These are phyloP conservation scores for Nematolebias whitei DNA, from an alignment of 2,113 vertebrate genomes.

Conservation along the genomic window DNA sequence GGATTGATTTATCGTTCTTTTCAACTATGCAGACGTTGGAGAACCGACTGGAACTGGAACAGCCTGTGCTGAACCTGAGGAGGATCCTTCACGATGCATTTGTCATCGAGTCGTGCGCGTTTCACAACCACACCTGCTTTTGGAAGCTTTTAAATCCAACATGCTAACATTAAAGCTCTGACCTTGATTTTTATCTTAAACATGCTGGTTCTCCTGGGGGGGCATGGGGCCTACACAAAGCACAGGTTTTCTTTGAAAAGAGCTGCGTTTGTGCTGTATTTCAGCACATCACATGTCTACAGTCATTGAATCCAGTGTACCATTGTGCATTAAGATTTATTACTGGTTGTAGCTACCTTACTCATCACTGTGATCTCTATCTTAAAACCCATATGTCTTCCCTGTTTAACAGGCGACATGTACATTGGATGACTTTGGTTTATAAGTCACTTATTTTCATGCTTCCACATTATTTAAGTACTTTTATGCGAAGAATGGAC, in stretches of 20 bases:
- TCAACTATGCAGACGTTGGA: slow-evolving; percentile 45
- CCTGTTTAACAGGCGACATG: too few relatives aligned
- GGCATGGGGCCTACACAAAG: slow-evolving; percentile 18
- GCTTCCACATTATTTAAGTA: too few relatives aligned
- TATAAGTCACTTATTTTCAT: too few relatives aligned
- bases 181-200: slow-evolving; percentile 47
- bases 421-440: too few relatives aligned
- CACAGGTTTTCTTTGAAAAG: background rate
- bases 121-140: slow-evolving; percentile 7
- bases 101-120: slow-evolving; percentile 41
- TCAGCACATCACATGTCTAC: background rate
- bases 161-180: background rate
- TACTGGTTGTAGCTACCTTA: too few relatives aligned
- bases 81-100: slow-evolving; percentile 31
- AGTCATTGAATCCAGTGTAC: too few relatives aligned
- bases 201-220: slow-evolving; percentile 2
- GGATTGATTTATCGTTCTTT: slow-evolving; percentile 50
- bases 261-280: background rate
- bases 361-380: too few relatives aligned
- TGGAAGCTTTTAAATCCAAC: slow-evolving; percentile 33
- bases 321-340: too few relatives aligned
- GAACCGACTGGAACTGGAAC: slow-evolving; percentile 45
- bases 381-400: too few relatives aligned
- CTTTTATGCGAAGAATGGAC: too few relatives aligned
- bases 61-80: slow-evolving; percentile 18